These are phyloP conservation scores for Erebia aethiops DNA, from an alignment of 2,888 invertebrate genomes.

Conservation along the genomic window DNA sequence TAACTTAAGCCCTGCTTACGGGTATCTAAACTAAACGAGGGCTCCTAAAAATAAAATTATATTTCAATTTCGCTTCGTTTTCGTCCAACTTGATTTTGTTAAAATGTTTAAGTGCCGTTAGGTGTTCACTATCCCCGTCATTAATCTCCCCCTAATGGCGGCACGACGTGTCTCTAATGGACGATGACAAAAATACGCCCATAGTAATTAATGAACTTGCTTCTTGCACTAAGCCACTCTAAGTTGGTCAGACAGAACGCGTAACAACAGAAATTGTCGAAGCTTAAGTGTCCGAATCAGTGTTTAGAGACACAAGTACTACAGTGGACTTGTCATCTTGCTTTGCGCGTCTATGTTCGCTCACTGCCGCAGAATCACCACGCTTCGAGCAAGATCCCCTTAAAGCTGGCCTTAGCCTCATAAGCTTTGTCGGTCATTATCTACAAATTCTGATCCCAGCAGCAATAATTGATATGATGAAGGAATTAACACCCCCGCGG, in stretches of 20 bases:
- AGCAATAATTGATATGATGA: too few relatives aligned
- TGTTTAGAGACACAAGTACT: too few relatives aligned
- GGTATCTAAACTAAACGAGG: background rate
- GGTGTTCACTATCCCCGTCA: conserved; percentile 55
- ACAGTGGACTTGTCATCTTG: too few relatives aligned
- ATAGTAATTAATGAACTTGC: conserved; percentile 69
- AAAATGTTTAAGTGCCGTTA: conserved; percentile 57
- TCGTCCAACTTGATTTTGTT: conserved; percentile 19
- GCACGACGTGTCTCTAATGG: conserved; percentile 72
- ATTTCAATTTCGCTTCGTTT: conserved; percentile 16
- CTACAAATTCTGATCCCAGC: too few relatives aligned
- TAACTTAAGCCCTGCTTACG: too few relatives aligned
- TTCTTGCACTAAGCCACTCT: conserved; percentile 29
- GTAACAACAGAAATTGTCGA: background rate
- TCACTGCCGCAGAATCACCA: too few relatives aligned
- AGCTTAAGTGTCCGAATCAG: too few relatives aligned
- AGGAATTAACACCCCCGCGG: too few relatives aligned
- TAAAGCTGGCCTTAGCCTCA: too few relatives aligned
- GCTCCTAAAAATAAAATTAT: conserved; percentile 1
- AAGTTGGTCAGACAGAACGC: background rate
- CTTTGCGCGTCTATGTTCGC: too few relatives aligned
- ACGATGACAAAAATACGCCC: conserved; percentile 70
- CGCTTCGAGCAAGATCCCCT: too few relatives aligned
- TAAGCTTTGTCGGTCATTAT: too few relatives aligned
- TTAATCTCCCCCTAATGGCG: conserved; percentile 69